Evolutionary conservation across 2,113 vertebrate genomes (phyloP), one percentile per base, ranked within the genome.

Genomic region (Chinchilla lanigera): DNA sequence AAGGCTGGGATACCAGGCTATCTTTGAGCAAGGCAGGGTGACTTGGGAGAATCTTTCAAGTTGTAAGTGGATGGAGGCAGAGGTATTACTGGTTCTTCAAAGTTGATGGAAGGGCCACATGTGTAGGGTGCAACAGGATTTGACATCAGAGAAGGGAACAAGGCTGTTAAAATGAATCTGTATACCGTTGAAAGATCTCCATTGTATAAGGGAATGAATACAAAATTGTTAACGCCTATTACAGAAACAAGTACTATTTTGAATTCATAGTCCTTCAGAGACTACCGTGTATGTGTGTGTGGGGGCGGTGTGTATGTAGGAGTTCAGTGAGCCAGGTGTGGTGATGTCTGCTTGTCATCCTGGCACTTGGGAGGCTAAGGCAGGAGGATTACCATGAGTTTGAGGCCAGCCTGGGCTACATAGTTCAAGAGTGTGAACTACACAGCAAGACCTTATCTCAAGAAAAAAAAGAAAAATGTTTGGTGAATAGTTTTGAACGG

Each of bases 171-270:
- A 20, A 13, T 58, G 26, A 35, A 35, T 80, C n/a, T 63, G 30
- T 54, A 54, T 54, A n/a, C 65, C 13, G 10, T 38, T 54, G 30
- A 56, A 90, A 75, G 54, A 20, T 92, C 35, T 61, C 56, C 19
- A 38, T 71, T 73, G 30, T 90, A 26, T 54, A 22, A 56, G 8
- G 17, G 30, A 13, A 61, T 33, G 10, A 82, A 22, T 81, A 71
- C 41, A 90, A 65, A 60, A 78, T 54, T 80, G 65, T 67, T 69
- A 58, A 30, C 38, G 35, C 35, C 28, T 65, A 19, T 84, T 83
- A 60, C 19, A 96, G 75, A 63, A 44, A 80, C 56, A 90, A 47
- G 75, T 50, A 47, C 33, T 63, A n/a, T 94, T 90, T 86, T 90
- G 81, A 90, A 77, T 86, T 94, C 33, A 41, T 90, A 87, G 63